Evolutionary conservation across 35 echinoderm and acorn worm species (phyloP).

Genomic region (Strongylocentrotus purpuratus): DNA sequence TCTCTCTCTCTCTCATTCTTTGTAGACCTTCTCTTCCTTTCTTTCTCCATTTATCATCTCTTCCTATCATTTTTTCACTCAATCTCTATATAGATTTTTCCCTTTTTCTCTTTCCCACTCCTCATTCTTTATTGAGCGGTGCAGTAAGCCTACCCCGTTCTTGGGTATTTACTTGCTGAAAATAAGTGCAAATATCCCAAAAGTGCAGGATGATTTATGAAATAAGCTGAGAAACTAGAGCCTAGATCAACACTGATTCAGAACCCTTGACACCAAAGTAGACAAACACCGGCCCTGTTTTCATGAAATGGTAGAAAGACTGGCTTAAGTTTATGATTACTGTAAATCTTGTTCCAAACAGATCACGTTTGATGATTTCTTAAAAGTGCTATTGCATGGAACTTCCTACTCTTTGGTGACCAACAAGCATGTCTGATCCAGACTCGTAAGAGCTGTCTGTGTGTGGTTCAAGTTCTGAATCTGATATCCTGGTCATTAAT

Average conservation of each 20-base stretch:
- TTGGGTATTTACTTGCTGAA: background rate
- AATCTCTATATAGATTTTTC: background rate
- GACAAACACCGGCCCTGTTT: background rate
- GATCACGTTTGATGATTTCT: background rate
- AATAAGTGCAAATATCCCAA: conserved; percentile 29
- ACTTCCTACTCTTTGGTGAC: background rate
- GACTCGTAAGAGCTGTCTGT: background rate
- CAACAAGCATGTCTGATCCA: no score
- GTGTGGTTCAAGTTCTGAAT: background rate
- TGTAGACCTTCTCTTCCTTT: no score
- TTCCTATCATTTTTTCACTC: no score
- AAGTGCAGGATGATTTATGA: conserved; percentile 25
- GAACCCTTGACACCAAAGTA: background rate
- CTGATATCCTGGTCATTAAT: background rate
- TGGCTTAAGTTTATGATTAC: background rate
- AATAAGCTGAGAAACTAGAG: conserved; percentile 36
- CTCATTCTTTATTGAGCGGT: background rate
- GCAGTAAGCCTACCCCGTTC: background rate
- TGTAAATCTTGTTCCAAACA: background rate
- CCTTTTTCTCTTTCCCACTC: background rate
- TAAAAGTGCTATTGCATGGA: background rate
- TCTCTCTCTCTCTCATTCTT: background rate
- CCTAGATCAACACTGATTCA: conserved; percentile 34
- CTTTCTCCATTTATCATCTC: no score
- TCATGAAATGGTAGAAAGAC: background rate